Conservation (phyloP, 2,113 vertebrate genomes). For the Panthera tigris region DNA sequence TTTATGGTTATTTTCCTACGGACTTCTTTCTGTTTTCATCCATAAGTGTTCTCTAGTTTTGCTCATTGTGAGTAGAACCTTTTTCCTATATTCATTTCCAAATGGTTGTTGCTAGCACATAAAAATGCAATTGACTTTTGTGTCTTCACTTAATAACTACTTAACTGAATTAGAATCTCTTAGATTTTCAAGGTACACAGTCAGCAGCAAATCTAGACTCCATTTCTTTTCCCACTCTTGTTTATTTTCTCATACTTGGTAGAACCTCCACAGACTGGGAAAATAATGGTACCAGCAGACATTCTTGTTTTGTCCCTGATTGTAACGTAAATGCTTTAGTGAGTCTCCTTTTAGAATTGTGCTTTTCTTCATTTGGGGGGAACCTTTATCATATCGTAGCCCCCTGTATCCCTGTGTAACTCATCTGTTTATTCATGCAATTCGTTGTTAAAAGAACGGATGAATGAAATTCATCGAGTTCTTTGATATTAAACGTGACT, state of each 20-base stretch:
- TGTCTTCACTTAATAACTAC: not conserved
- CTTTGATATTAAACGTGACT: not conserved
- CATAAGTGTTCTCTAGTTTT: not conserved
- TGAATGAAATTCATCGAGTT: not conserved
- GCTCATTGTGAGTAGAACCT: not conserved
- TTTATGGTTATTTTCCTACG: not conserved
- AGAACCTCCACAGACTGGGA: not conserved
- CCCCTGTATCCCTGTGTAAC: not conserved
- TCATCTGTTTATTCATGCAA: not conserved
- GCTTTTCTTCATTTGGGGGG: not conserved
- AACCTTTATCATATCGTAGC: not conserved
- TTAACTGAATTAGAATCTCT: not conserved
- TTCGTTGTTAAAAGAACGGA: not conserved
- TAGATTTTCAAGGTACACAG: not conserved
- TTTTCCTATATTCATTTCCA: not conserved
- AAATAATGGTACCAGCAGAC: not conserved
- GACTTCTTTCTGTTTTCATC: not conserved
- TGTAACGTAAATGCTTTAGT: not conserved
- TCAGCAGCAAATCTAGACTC: not conserved
- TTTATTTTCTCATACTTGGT: not conserved
- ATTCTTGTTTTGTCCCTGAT: not conserved
- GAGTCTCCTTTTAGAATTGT: not conserved
- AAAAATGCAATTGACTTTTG: not conserved
- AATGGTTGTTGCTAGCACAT: not conserved
- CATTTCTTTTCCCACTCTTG: not conserved